Percentiles rank a stretch among this genome's conserved stretches.
Evolutionary conservation across 1,140 invertebrate species (phyloP).

Genomic region (Asbolus verrucosus): DNA sequence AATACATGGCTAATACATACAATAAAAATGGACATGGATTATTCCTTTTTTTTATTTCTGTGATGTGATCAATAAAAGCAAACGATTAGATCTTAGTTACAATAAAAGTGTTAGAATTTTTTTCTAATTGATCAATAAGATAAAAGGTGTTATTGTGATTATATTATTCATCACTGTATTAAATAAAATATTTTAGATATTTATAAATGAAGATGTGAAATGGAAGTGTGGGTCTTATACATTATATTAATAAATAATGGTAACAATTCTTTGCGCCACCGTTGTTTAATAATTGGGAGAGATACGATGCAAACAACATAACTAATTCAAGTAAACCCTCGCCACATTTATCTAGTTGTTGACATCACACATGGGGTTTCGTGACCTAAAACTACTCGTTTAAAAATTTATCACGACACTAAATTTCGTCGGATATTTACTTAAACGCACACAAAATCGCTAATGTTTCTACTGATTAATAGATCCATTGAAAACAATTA

Average conservation of each 20-base stretch:
- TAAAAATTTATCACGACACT: conserved; percentile 20
- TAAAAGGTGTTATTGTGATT: too few species aligned
- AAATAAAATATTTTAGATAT: too few species aligned
- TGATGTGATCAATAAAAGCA: too few species aligned
- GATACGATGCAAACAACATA: conserved; percentile 36
- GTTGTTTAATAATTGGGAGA: conserved; percentile 36
- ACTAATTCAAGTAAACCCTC: conserved; percentile 32
- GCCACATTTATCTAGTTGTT: conserved; percentile 44
- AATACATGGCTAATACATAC: too few species aligned
- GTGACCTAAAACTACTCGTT: conserved; percentile 38
- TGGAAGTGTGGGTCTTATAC: conserved; percentile 6
- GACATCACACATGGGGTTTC: conserved; percentile 41
- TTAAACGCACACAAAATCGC: neutral
- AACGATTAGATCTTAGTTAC: too few species aligned
- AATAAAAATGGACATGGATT: too few species aligned
- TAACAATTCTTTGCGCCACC: conserved; percentile 19
- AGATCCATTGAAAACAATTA: too few species aligned
- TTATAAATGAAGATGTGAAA: too few species aligned
- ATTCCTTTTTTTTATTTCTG: too few species aligned
- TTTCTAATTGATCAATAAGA: too few species aligned
- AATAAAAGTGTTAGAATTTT: too few species aligned
- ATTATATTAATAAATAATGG: conserved; percentile 32
- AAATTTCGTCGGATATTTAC: conserved; percentile 1
- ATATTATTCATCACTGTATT: too few species aligned
- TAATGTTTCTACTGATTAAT: neutral